A percentile compares a stretch with the other conserved stretches of the same genome.
Evolutionary conservation across 2,797 vertebrate genomes (phyloP).

Genomic region (Stomatorhinus walkeri): DNA sequence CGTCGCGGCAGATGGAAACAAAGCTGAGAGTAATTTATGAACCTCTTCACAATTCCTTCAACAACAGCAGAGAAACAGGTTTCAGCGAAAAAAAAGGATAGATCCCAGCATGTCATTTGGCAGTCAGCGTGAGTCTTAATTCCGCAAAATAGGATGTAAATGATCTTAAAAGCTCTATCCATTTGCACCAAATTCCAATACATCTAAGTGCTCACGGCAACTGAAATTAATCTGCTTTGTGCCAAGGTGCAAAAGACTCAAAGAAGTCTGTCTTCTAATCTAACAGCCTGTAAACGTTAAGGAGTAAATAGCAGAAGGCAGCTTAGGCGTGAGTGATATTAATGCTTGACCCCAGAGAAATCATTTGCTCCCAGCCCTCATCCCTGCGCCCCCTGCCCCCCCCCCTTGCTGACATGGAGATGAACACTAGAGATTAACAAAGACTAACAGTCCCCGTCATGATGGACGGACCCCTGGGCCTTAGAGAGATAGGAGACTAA

Average conservation of each 20-base stretch:
- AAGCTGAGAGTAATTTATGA: slow-evolving; percentile 5
- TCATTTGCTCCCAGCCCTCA: slow-evolving; percentile 45
- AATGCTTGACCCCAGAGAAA: slow-evolving; percentile 47
- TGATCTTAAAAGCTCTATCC: neutral
- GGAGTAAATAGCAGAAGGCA: slow-evolving; percentile 21
- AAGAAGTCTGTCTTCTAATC: slow-evolving; percentile 38
- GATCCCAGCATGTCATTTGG: neutral
- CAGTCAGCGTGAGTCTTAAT: neutral
- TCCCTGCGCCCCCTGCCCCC: slow-evolving; percentile 8
- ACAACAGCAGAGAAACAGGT: neutral
- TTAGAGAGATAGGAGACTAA: slow-evolving; percentile 50
- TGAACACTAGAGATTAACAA: slow-evolving; percentile 57
- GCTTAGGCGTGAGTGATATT: slow-evolving; percentile 45
- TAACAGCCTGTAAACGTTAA: slow-evolving; percentile 42
- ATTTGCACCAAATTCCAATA: slow-evolving; percentile 5
- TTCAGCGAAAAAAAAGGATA: neutral
- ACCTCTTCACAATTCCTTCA: neutral
- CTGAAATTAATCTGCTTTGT: neutral
- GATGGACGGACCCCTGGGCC: slow-evolving; percentile 53
- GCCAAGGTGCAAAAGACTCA: slow-evolving; percentile 18
- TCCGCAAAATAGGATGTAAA: neutral
- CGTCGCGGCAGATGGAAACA: neutral
- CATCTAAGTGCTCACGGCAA: neutral
- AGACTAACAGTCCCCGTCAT: slow-evolving; percentile 59
- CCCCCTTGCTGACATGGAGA: slow-evolving; percentile 39